Conservation (phyloP, 2,888 invertebrate species). For the Heliothis peltigera region DNA sequence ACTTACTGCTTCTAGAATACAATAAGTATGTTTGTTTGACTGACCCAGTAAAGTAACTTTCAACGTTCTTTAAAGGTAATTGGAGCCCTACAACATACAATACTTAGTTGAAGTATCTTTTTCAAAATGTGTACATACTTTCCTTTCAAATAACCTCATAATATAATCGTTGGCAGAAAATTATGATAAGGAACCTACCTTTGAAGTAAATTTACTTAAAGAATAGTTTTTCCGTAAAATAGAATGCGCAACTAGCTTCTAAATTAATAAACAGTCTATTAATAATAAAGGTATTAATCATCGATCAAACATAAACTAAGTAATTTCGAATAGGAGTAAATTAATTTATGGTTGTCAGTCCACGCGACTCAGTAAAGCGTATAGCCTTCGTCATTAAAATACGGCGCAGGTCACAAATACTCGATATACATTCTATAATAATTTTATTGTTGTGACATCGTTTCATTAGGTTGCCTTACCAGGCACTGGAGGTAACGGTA, state of each 20-base stretch:
- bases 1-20: conserved; percentile 40
- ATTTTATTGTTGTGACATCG: conserved; percentile 57
- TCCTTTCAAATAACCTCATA: neutral
- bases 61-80: conserved; percentile 34
- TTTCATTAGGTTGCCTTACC: conserved; percentile 77
- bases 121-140: conserved; percentile 14
- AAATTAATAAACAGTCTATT: conserved; percentile 15
- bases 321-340: conserved; percentile 37
- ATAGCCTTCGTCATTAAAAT: conserved; percentile 45
- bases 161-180: too few relatives aligned
- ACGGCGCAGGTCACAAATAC: conserved; percentile 45
- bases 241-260: conserved; percentile 3
- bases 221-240: neutral
- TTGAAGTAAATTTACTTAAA: neutral
- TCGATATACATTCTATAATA: conserved; percentile 42
- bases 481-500: conserved; percentile 83
- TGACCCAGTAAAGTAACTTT: conserved; percentile 45
- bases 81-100: conserved; percentile 33
- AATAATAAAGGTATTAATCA: conserved; percentile 33
- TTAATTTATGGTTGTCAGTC: conserved; percentile 23
- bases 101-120: conserved; percentile 17
- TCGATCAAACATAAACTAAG: conserved; percentile 35
- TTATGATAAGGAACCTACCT: too few relatives aligned
- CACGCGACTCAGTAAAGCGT: conserved; percentile 19
- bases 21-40: conserved; percentile 46